phyloP scores from a whole-genome alignment of 2,797 vertebrate genomes.

The Meda fulgida region DNA sequence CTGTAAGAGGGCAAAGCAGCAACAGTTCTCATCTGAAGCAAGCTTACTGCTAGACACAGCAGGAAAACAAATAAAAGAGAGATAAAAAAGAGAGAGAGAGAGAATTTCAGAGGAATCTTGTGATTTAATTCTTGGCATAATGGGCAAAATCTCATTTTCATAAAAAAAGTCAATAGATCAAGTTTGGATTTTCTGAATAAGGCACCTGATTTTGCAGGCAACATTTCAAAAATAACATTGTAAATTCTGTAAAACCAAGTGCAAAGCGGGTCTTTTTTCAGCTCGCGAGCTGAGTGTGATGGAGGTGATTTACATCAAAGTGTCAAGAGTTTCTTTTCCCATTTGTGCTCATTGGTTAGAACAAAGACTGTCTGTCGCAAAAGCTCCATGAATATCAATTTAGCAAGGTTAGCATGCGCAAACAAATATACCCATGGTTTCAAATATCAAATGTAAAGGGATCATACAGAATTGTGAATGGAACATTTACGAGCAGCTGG shows the following conservation, averaged over 20 bases:
- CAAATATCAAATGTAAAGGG: slow-evolving; percentile 27
- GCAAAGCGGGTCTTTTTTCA: slow-evolving; percentile 63
- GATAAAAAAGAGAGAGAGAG: too few relatives aligned
- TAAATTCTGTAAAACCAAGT: slow-evolving; percentile 73
- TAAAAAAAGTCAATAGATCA: slow-evolving; percentile 61
- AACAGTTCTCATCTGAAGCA: slow-evolving; percentile 74
- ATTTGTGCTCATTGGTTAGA: slow-evolving; percentile 78
- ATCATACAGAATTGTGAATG: slow-evolving; percentile 41
- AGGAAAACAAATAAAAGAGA: slow-evolving; percentile 45
- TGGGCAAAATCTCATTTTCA: slow-evolving; percentile 74
- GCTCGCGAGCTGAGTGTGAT: slow-evolving; percentile 46
- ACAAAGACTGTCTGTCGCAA: slow-evolving; percentile 27
- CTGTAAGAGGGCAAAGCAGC: slow-evolving; percentile 74
- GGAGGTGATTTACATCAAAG: slow-evolving; percentile 52
- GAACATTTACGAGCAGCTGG: slow-evolving; percentile 60
- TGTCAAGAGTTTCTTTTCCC: slow-evolving; percentile 62
- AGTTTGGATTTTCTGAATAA: slow-evolving; percentile 80
- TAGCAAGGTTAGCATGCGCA: slow-evolving; percentile 66
- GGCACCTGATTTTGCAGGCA: slow-evolving; percentile 86
- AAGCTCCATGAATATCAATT: slow-evolving; percentile 37
- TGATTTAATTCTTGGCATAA: slow-evolving; percentile 71
- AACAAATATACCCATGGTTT: slow-evolving; percentile 45
- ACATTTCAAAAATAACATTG: slow-evolving; percentile 70
- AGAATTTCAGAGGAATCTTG: slow-evolving; percentile 23
- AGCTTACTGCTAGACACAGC: slow-evolving; percentile 68